phyloP scores from a whole-genome alignment of 2,888 invertebrate genomes.

The Synanthedon formicaeformis region DNA sequence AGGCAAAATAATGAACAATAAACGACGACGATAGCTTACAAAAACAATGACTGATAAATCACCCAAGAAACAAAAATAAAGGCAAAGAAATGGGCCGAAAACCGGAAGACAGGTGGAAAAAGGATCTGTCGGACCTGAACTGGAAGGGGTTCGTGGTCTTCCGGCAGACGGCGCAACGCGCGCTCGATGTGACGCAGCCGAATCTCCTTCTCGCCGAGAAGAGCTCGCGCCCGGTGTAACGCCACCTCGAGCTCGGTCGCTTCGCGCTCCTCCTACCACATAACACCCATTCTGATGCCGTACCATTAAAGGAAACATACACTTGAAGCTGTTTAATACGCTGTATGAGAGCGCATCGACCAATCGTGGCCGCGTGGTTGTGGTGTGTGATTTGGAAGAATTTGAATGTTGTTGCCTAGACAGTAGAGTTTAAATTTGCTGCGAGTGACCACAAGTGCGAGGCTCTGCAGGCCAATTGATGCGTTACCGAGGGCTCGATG shows the following conservation, averaged over 20 bases:
- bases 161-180: conserved; percentile 75
- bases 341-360: too few relatives aligned
- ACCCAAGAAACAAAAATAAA: neutral
- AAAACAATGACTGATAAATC: neutral
- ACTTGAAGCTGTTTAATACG: too few relatives aligned
- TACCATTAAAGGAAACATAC: too few relatives aligned
- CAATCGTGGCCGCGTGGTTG: too few relatives aligned
- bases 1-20: too few relatives aligned
- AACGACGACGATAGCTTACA: too few relatives aligned
- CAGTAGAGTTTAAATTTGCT: too few relatives aligned
- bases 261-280: conserved; percentile 79
- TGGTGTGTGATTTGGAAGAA: too few relatives aligned
- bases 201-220: conserved; percentile 86
- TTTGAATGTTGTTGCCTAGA: too few relatives aligned
- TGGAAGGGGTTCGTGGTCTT: conserved; percentile 35
- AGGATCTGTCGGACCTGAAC: conserved; percentile 28
- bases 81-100: neutral
- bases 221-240: conserved; percentile 81
- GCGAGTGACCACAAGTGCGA: too few relatives aligned
- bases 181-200: conserved; percentile 83
- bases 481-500: conserved; percentile 39
- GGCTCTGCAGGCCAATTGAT: neutral
- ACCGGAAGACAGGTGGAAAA: neutral
- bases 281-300: too few relatives aligned
- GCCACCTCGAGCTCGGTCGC: conserved; percentile 87